Percentiles rank a stretch among this genome's conserved stretches.
Evolutionary conservation across 2,113 vertebrate genomes (phyloP).

Genomic region (Odocoileus hemionus): DNA sequence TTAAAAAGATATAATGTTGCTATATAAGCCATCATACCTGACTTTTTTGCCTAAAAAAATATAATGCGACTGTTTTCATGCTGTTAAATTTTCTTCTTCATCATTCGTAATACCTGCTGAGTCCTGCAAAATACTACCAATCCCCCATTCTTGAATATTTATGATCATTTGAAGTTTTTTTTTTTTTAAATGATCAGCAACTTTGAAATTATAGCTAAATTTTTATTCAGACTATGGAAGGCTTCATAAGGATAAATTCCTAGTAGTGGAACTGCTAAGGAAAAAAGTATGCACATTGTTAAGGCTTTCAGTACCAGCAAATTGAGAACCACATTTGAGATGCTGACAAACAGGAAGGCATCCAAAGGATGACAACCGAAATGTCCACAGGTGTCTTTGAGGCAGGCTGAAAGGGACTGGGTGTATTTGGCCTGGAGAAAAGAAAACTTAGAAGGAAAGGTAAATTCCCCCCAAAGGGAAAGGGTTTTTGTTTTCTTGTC

Average conservation of each 20-base stretch:
- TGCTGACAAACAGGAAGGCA: not conserved
- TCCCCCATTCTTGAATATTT: not conserved
- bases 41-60: not conserved
- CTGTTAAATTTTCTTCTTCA: not conserved
- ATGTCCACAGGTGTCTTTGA: not conserved
- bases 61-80: not conserved
- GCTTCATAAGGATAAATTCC: constrained; percentile 27
- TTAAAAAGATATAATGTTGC: not conserved
- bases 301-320: not conserved
- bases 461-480: not conserved
- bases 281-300: not conserved
- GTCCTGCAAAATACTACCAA: not conserved
- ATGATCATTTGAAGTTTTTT: not conserved
- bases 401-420: not conserved
- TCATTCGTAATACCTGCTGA: not conserved
- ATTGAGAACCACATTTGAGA: not conserved
- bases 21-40: not conserved
- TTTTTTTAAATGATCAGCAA: not conserved
- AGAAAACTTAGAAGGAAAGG: not conserved
- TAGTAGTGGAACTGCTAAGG: constrained; percentile 16
- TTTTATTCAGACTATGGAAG: constrained; percentile 16
- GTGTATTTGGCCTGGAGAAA: not conserved
- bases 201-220: constrained; percentile 29
- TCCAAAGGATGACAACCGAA: not conserved
- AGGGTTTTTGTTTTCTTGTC: not conserved